Evolutionary conservation across 1,140 invertebrate genomes (phyloP), one percentile per base, ranked within the genome.

Genomic region (Dendroctonus valens): DNA sequence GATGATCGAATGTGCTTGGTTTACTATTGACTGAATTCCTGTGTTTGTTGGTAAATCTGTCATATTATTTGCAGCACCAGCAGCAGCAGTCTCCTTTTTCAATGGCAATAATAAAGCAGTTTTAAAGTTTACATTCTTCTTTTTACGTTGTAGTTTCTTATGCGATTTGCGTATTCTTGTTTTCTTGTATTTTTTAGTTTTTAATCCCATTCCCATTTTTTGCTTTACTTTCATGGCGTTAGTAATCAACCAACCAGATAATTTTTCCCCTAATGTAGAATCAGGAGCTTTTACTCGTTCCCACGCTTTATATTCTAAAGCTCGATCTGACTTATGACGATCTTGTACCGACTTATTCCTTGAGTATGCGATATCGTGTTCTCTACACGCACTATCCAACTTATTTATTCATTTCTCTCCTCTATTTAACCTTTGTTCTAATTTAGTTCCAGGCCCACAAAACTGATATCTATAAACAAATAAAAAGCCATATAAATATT

Each of bases 211-310:
- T 15, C 57, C 57, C 14, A 66, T 49, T 50, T 60, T 9, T 66
- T 44, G 4, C 58, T 66, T 66, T 12, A 49, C 14, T 60, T 66
- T 66, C 64, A 66, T 66, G 15, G 40, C 41, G 60, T 62, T 67
- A 12, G 64, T 66, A 26, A 57, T 66, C 38, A 67, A 50, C 37
- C 50, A 67, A 37, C 49, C 57, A 41, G 49, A 9, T 12, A 60
- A 26, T 52, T 67, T 62, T 60, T 65, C 63, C 5, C 8, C 44
- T 55, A 58, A 41, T 12, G 7, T 8, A 51, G 59, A 7, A 38
- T 59, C 4, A 9, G 58, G 15, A 59, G 52, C 58, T 53, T 12
- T 8, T 7, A 48, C 41, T 59, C 41, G 26, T 11, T 62, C 59
- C 59, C 48, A 62, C 37, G 59, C 59, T 62, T 62, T 52, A 62